Evolutionary conservation across 2,888 invertebrate species (phyloP).

Genomic region (Spilosoma lubricipeda): DNA sequence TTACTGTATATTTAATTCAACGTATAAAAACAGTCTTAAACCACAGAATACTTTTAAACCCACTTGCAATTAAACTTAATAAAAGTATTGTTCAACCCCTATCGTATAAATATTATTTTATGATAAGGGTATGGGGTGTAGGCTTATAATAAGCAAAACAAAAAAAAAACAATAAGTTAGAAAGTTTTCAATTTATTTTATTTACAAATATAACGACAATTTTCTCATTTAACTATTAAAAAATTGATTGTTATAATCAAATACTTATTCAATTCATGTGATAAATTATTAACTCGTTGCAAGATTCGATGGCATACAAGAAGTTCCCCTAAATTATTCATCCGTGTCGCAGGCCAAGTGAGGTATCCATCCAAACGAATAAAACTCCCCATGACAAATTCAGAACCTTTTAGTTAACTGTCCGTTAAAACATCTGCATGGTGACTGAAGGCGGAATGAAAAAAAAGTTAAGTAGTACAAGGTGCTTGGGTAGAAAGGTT

Average conservation of each 20-base stretch:
- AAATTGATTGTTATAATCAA: not conserved
- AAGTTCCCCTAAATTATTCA: conserved; percentile 32
- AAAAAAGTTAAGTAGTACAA: not conserved
- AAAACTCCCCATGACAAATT: conserved; percentile 36
- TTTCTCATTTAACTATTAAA: not conserved
- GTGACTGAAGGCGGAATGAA: conserved; percentile 18
- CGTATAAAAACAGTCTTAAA: not conserved
- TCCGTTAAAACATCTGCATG: conserved; percentile 54
- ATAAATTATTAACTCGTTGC: conserved; percentile 2
- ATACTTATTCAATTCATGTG: not conserved
- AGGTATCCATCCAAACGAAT: conserved; percentile 21
- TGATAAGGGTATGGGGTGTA: not conserved
- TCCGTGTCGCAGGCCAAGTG: conserved; percentile 30
- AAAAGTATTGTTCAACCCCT: not conserved
- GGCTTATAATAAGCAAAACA: not conserved
- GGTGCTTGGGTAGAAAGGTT: not conserved
- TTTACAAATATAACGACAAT: not conserved
- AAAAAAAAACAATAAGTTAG: not conserved
- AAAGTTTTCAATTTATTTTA: not conserved
- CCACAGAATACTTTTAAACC: too few relatives aligned
- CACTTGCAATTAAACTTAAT: not conserved
- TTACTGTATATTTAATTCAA: not conserved
- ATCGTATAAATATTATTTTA: not conserved
- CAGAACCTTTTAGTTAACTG: conserved; percentile 27
- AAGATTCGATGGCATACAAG: conserved; percentile 4